phyloP scores from a whole-genome alignment of 2,797 vertebrate species.

The Rhinichthys osculus region DNA sequence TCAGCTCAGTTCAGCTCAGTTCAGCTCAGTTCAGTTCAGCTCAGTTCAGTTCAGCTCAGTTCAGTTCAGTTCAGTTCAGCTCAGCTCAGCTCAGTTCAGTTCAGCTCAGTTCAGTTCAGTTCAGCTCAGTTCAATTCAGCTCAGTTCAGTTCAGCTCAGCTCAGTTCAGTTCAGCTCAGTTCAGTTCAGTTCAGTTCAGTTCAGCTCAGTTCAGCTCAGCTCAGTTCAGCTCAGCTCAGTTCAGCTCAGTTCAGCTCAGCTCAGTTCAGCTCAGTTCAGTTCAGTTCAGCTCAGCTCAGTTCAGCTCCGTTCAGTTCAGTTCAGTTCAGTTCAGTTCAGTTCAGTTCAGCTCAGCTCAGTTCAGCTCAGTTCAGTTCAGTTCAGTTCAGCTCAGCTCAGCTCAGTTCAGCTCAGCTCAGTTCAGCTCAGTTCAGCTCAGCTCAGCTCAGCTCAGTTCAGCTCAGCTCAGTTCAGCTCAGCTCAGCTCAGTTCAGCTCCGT shows the following conservation, averaged over 20 bases:
- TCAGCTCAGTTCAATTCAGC: slow-evolving; percentile 15
- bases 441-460: too few species aligned
- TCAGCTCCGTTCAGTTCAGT: slow-evolving; percentile 32
- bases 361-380: background rate
- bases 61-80: slow-evolving; percentile 18
- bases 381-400: slow-evolving; percentile 31
- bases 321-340: slow-evolving; percentile 35
- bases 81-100: slow-evolving; percentile 30
- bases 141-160: slow-evolving; percentile 33
- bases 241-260: slow-evolving; percentile 33
- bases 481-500: too few species aligned
- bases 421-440: background rate
- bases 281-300: slow-evolving; percentile 35
- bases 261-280: slow-evolving; percentile 30
- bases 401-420: slow-evolving; percentile 32
- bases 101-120: background rate
- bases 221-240: slow-evolving; percentile 33
- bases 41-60: slow-evolving; percentile 33
- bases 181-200: background rate
- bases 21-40: slow-evolving; percentile 23
- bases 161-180: slow-evolving; percentile 1
- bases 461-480: too few species aligned
- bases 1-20: background rate
- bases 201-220: slow-evolving; percentile 8
- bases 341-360: background rate